phyloP scores from a whole-genome alignment of 2,113 vertebrate species.

The Hippocampus abdominalis region DNA sequence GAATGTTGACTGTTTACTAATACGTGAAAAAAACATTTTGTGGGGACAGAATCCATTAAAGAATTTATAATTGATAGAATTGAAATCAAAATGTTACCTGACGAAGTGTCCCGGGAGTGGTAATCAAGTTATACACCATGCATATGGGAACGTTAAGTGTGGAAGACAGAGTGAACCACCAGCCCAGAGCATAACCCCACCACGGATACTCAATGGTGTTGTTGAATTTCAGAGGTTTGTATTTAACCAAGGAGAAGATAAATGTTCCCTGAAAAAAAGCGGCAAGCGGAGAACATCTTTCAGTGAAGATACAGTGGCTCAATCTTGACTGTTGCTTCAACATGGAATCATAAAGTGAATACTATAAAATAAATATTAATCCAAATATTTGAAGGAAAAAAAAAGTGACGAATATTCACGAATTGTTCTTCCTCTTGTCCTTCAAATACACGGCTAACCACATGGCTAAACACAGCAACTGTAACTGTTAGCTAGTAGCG shows the following conservation, averaged over 20 bases:
- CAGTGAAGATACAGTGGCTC: not conserved
- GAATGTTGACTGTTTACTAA: constrained; percentile 8
- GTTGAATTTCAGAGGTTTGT: constrained; percentile 77
- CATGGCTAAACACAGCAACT: too few relatives aligned
- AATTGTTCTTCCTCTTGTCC: too few relatives aligned
- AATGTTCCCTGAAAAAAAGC: constrained; percentile 65
- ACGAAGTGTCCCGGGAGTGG: constrained; percentile 65
- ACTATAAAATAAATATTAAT: too few relatives aligned
- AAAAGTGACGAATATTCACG: too few relatives aligned
- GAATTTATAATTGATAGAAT: not conserved
- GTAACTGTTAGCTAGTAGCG: too few relatives aligned
- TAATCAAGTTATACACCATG: constrained; percentile 66
- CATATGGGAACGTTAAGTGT: constrained; percentile 72
- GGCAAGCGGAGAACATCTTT: not conserved
- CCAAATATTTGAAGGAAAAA: too few relatives aligned
- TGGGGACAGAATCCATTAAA: not conserved
- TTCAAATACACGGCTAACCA: too few relatives aligned
- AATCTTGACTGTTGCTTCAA: not conserved
- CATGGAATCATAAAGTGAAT: not conserved
- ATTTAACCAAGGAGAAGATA: constrained; percentile 73
- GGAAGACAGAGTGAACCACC: constrained; percentile 78
- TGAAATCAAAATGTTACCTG: constrained; percentile 47
- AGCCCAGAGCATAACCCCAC: constrained; percentile 76
- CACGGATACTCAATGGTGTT: constrained; percentile 72
- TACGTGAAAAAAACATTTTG: not conserved